Conservation (phyloP, 92 coral and sea anemone genomes). For the Diadumene lineata region DNA sequence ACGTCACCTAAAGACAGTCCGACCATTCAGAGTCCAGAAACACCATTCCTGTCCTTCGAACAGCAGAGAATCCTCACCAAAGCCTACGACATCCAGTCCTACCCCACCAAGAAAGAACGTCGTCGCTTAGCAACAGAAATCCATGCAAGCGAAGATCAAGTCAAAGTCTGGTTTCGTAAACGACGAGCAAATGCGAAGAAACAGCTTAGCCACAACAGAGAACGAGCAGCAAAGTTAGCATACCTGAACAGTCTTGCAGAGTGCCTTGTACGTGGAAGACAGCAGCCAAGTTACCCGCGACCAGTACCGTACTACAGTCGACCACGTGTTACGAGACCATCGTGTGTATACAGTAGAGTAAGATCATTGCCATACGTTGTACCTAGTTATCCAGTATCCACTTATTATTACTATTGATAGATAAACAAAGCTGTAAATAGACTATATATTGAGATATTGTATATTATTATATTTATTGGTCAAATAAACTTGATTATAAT, state of each 20-base stretch:
- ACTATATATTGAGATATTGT: background rate
- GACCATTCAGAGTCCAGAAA: background rate
- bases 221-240: constrained; percentile 6
- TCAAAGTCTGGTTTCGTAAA: background rate
- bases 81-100: background rate
- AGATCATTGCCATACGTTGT: constrained; percentile 8
- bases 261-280: background rate
- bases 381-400: background rate
- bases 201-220: background rate
- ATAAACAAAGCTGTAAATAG: no score
- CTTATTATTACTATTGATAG: background rate
- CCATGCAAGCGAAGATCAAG: background rate
- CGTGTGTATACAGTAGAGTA: background rate
- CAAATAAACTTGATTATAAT: background rate
- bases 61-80: background rate
- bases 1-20: background rate
- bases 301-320: background rate
- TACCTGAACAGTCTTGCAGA: constrained; percentile 5
- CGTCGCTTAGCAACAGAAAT: constrained; percentile 1
- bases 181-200: background rate
- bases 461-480: background rate
- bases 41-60: background rate
- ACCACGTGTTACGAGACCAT: background rate
- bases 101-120: constrained; percentile 8
- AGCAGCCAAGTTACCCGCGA: background rate